phyloP scores from a whole-genome alignment of 2,888 invertebrate species.

The Physocephala rufipes region DNA sequence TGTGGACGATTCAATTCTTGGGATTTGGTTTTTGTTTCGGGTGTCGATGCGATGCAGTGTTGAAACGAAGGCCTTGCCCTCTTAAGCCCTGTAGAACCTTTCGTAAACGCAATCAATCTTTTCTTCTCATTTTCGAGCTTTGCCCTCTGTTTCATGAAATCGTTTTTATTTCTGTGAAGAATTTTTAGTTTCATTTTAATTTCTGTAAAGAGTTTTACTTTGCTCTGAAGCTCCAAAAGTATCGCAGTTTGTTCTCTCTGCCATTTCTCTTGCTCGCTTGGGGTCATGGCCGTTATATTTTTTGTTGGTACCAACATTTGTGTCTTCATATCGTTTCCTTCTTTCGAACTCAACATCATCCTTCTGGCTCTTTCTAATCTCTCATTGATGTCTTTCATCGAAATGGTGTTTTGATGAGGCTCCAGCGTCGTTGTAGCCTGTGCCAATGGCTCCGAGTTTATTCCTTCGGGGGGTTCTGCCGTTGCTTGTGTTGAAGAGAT shows the following conservation, averaged over 20 bases:
- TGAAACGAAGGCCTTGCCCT: neutral
- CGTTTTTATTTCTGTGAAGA: neutral
- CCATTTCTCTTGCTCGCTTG: neutral
- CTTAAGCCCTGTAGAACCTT: neutral
- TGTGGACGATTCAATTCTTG: neutral
- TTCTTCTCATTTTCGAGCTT: neutral
- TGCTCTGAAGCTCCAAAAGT: neutral
- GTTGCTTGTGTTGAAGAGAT: constrained; percentile 57
- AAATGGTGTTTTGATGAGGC: no score
- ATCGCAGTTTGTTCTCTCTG: neutral
- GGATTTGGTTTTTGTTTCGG: neutral
- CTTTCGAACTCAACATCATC: no score
- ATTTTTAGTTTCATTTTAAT: neutral
- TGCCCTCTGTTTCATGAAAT: neutral
- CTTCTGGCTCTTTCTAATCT: no score
- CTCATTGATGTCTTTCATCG: no score
- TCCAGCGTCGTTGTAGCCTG: no score
- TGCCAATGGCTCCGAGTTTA: no score
- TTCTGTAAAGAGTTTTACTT: neutral
- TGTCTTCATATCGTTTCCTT: no score
- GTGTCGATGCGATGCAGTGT: neutral
- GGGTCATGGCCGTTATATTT: no score
- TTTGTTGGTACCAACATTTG: no score
- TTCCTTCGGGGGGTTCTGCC: neutral
- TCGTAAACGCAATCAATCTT: neutral